phyloP scores from a whole-genome alignment of 2,797 vertebrate species.

The Gymnopithys bicolor region DNA sequence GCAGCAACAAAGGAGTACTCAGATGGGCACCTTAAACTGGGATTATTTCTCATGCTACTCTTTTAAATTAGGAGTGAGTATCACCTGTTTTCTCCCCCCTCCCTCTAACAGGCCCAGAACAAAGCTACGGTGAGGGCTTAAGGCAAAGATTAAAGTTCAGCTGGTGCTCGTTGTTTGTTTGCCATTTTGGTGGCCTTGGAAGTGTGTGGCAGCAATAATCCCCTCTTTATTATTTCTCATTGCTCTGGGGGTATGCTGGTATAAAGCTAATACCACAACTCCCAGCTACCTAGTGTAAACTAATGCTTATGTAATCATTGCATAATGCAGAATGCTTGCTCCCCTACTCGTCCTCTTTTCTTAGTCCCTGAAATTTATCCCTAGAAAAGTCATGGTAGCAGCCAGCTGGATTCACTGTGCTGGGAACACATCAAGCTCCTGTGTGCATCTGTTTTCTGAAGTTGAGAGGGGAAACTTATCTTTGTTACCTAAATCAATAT shows the following conservation, averaged over 20 bases:
- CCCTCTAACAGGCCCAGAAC: neutral
- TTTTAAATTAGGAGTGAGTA: neutral
- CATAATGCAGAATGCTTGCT: constrained; percentile 61
- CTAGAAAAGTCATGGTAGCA: constrained; percentile 26
- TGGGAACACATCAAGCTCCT: neutral
- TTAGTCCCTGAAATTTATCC: constrained; percentile 48
- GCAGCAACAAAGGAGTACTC: neutral
- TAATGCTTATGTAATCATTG: constrained; percentile 71
- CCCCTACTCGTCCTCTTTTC: constrained; percentile 55
- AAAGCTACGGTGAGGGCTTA: neutral
- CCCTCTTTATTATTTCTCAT: constrained; percentile 31
- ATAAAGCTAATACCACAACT: constrained; percentile 51
- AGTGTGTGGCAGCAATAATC: constrained; percentile 25
- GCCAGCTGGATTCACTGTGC: neutral
- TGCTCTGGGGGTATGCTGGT: constrained; percentile 33
- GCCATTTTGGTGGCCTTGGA: constrained; percentile 36
- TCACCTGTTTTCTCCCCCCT: neutral
- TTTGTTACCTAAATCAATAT: neutral
- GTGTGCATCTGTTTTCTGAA: neutral
- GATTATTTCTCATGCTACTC: neutral
- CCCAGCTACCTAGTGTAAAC: constrained; percentile 63
- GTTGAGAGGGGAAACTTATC: neutral
- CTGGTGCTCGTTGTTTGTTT: neutral
- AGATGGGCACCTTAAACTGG: neutral
- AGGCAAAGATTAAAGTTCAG: neutral